These are phyloP conservation scores for Agapetus fuscipes DNA, from an alignment of 2,888 invertebrate species.

Conservation along the genomic window DNA sequence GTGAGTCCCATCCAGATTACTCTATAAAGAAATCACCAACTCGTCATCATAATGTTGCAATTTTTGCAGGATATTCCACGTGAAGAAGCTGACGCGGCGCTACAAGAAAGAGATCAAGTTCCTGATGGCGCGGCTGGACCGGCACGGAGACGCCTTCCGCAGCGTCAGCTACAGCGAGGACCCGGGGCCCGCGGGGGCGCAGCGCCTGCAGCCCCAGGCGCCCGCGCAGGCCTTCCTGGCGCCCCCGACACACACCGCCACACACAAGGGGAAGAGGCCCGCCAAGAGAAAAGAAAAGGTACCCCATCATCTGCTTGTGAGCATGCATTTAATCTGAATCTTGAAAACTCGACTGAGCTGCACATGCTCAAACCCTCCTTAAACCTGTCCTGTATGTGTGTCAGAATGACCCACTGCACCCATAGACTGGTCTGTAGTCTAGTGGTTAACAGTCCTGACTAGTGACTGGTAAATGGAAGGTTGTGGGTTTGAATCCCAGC, in stretches of 20 bases:
- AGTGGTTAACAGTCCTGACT: too few relatives aligned
- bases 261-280: neutral
- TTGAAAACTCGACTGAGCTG: too few relatives aligned
- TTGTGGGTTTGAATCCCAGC: too few relatives aligned
- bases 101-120: slow-evolving; percentile 60
- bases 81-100: slow-evolving; percentile 57
- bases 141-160: slow-evolving; percentile 60
- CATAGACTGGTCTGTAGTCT: neutral
- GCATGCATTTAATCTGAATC: neutral
- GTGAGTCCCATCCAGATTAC: too few relatives aligned
- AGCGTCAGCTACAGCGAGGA: slow-evolving; percentile 30
- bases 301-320: too few relatives aligned
- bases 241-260: slow-evolving; percentile 25
- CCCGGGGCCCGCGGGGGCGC: slow-evolving; percentile 47
- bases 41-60: too few relatives aligned
- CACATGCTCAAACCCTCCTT: too few relatives aligned
- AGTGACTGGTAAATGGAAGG: too few relatives aligned
- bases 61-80: slow-evolving; percentile 56
- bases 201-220: slow-evolving; percentile 29
- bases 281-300: slow-evolving; percentile 49
- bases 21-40: too few relatives aligned
- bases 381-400: too few relatives aligned
- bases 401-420: neutral
- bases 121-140: slow-evolving; percentile 57
- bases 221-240: slow-evolving; percentile 25